Evolutionary conservation across 2,888 invertebrate genomes (phyloP).

Genomic region (Pterostichus madidus): DNA sequence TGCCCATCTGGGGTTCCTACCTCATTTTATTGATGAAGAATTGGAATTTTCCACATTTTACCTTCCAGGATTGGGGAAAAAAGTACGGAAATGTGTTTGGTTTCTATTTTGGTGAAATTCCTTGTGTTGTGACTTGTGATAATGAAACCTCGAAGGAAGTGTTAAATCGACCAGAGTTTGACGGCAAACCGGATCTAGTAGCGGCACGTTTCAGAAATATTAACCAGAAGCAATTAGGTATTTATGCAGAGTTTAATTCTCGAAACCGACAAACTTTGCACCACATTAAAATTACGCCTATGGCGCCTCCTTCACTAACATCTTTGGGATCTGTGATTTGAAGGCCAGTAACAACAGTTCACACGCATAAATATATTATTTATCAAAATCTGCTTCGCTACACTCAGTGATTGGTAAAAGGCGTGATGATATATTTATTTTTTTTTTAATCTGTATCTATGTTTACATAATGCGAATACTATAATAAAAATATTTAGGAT

Average conservation of each 20-base stretch:
- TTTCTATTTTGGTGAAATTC: slow-evolving; percentile 79
- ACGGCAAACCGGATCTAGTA: slow-evolving; percentile 78
- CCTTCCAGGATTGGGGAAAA: slow-evolving; percentile 52
- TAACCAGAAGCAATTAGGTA: slow-evolving; percentile 56
- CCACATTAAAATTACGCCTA: too few relatives aligned
- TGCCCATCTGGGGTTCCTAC: slow-evolving; percentile 62
- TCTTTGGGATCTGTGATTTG: too few relatives aligned
- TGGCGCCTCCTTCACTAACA: too few relatives aligned
- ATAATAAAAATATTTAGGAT: too few relatives aligned
- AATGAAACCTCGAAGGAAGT: slow-evolving; percentile 80
- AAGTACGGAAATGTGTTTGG: slow-evolving; percentile 78
- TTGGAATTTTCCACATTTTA: slow-evolving; percentile 62
- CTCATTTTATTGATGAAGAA: slow-evolving; percentile 43
- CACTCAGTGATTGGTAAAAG: too few relatives aligned
- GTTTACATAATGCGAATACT: too few relatives aligned
- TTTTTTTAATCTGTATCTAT: too few relatives aligned
- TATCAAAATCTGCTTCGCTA: too few relatives aligned
- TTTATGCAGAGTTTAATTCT: neutral
- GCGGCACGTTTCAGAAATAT: slow-evolving; percentile 32
- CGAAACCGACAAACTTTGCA: too few relatives aligned
- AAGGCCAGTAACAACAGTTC: too few relatives aligned
- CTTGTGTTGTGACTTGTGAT: slow-evolving; percentile 79
- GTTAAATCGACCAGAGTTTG: slow-evolving; percentile 81
- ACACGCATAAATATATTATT: too few relatives aligned
- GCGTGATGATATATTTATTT: too few relatives aligned